phyloP scores from a whole-genome alignment of 2,797 vertebrate genomes.

The Myotis myotis region DNA sequence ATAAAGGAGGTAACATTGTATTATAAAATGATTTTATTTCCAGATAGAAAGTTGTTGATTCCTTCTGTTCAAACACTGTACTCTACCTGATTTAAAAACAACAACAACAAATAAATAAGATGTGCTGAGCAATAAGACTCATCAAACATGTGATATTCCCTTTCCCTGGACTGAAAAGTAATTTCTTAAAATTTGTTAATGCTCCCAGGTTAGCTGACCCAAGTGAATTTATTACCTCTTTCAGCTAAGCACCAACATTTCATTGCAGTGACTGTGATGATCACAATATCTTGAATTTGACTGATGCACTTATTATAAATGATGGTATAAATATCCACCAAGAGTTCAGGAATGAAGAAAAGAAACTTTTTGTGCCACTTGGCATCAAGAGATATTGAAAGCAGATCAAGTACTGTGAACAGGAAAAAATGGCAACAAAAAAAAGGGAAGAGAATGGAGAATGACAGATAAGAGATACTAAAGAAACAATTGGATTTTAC shows the following conservation, averaged over 20 bases:
- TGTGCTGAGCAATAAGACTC: background rate
- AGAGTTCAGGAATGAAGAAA: conserved; percentile 19
- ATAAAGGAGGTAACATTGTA: background rate
- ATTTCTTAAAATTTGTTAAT: background rate
- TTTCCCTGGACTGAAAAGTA: conserved; percentile 20
- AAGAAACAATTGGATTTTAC: background rate
- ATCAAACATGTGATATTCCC: background rate
- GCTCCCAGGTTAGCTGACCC: background rate
- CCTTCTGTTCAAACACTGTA: conserved; percentile 21
- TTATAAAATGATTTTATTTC: conserved; percentile 48
- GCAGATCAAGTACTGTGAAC: background rate
- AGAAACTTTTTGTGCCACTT: conserved; percentile 11
- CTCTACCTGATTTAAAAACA: background rate
- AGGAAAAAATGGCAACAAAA: background rate
- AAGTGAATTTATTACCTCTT: background rate
- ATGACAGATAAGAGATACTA: background rate
- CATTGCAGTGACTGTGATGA: conserved; percentile 3
- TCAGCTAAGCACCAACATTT: conserved; percentile 34
- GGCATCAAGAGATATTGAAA: background rate
- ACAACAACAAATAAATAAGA: conserved; percentile 11
- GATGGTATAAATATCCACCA: background rate
- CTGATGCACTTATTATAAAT: background rate
- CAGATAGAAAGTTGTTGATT: background rate
- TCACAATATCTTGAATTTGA: background rate
- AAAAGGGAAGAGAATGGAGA: background rate